Base-by-base conservation (phyloP, 2,797 vertebrate species). In the Sebastes hubbsi region DNA sequence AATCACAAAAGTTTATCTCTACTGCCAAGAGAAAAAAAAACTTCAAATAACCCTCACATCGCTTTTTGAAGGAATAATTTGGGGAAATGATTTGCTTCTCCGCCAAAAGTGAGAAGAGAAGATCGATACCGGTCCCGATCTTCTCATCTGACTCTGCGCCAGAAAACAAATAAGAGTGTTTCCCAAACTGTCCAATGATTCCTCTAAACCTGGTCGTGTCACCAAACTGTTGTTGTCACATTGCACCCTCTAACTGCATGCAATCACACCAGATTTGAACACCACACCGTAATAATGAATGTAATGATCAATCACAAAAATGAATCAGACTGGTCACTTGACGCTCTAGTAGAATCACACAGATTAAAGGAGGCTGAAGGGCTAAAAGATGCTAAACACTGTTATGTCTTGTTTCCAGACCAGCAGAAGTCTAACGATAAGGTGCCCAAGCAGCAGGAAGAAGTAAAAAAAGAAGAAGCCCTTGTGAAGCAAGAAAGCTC, bases 161-260 rank as follows among this genome's bases (percentile, higher is more conserved):
- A 25, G 14, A 68, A 13, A 52, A 8, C 25, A 68, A 25, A 52
- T 42, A 29, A 75, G 46, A 8, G 1, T n/a, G 52, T 74, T 81
- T 83, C 38, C 20, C 27, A 27, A 49, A 25, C n/a, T 29, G 52
- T n/a, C 2, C 5, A 63, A 68, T 16, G 30, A 3, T 24, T 34
- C 14, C 38, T 66, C 65, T n/a, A 55, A 54, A 69, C n/a, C 59
- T 30, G 8, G 13, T 14, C 36, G 13, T 38, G 13, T 38, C 13
- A 38, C 36, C 2, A 20, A 16, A 27, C 3, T n/a, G 55, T 34
- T 11, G 3, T 10, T n/a, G 49, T 42, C 52, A 65, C 24, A 1
- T 20, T 69, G 62, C 68, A 80, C 36, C 34, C 14, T 62, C 16
- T 59, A 55, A 60, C 25, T 72, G 69, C 83, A 87, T 75, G 81